Evolutionary conservation across 2,888 invertebrate genomes (phyloP).

Genomic region (Melieria crassipennis): DNA sequence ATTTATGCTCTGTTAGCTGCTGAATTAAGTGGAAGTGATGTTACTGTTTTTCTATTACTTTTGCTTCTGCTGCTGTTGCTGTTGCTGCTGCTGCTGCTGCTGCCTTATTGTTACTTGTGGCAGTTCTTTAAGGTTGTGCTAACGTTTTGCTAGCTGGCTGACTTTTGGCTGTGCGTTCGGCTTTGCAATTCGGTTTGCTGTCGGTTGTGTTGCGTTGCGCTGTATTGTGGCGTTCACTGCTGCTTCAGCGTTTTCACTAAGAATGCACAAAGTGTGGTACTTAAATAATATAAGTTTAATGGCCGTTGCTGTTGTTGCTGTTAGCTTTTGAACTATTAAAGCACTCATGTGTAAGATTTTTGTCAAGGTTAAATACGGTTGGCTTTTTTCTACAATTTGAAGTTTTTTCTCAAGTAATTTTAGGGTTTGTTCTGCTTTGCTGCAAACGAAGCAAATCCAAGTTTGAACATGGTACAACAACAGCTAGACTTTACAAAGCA

Average conservation of each 20-base stretch:
- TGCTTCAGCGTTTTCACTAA: constrained; percentile 51
- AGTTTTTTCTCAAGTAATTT: background rate
- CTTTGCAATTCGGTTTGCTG: no score
- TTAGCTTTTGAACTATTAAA: constrained; percentile 60
- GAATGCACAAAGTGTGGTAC: constrained; percentile 58
- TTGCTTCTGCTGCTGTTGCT: background rate
- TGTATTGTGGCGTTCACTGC: no score
- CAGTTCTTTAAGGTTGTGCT: background rate
- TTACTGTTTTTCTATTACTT: background rate
- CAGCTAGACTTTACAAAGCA: background rate
- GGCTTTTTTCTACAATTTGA: background rate
- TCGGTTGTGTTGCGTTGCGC: no score
- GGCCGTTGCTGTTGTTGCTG: constrained; percentile 46
- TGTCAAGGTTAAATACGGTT: constrained; percentile 57
- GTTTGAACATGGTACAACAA: no score
- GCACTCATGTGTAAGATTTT: constrained; percentile 64
- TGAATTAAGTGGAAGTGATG: background rate
- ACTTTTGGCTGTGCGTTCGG: no score
- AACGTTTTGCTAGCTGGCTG: no score
- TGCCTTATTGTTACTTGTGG: background rate
- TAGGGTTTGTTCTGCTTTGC: background rate
- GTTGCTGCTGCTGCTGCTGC: background rate
- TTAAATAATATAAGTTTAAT: constrained; percentile 61
- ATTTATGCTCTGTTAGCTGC: constrained; percentile 59
- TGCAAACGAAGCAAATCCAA: no score